Evolutionary conservation across 2,113 vertebrate species (phyloP).

Genomic region (Pterocles burchelli): DNA sequence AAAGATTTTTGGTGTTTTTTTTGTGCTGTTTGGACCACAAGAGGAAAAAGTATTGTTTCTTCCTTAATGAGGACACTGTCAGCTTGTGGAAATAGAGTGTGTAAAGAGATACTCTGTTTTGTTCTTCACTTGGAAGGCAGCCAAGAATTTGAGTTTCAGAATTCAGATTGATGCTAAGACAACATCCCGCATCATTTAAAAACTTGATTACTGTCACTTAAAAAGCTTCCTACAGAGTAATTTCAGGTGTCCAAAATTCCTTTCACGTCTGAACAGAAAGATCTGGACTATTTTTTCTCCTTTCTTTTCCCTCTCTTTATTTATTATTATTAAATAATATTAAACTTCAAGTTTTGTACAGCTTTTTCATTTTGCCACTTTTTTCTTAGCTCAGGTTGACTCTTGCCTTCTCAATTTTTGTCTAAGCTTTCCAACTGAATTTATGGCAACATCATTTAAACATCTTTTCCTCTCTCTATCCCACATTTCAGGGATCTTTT

Average conservation of each 20-base stretch:
- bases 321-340: neutral
- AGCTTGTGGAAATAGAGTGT: neutral
- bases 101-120: slow-evolving; percentile 10
- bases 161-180: neutral
- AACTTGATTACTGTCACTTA: neutral
- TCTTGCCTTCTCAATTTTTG: neutral
- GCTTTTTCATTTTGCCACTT: neutral
- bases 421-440: neutral
- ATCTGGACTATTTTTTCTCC: neutral
- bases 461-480: neutral
- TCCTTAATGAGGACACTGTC: neutral
- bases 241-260: neutral
- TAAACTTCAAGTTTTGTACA: neutral
- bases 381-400: neutral
- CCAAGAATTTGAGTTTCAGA: neutral
- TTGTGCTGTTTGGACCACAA: neutral
- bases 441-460: neutral
- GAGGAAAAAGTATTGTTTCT: neutral
- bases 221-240: neutral
- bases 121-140: neutral
- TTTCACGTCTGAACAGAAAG: neutral
- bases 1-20: neutral
- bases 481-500: neutral
- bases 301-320: neutral
- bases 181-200: neutral